Percentiles rank a stretch among this genome's conserved stretches.
These are phyloP conservation scores for Oceanodroma leucorhoa DNA, from an alignment of 2,797 vertebrate species.

Conservation along the genomic window DNA sequence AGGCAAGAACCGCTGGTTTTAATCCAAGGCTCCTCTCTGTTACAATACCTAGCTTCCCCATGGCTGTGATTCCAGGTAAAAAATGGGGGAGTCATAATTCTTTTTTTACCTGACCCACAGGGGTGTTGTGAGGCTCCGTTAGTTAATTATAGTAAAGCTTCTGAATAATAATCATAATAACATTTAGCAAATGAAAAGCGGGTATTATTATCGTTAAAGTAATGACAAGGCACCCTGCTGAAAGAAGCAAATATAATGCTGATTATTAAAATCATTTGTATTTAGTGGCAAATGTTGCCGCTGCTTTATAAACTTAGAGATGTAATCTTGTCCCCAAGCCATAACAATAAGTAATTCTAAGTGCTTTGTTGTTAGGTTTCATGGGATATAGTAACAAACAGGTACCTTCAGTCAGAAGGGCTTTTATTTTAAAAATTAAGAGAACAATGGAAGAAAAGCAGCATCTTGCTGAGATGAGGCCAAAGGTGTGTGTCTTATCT, in stretches of 20 bases:
- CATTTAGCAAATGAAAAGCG: constrained; percentile 59
- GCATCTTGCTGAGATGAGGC: not conserved
- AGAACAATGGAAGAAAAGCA: not conserved
- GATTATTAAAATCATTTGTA: constrained; percentile 70
- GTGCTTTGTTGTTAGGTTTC: constrained; percentile 32
- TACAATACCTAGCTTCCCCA: not conserved
- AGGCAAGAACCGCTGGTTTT: not conserved
- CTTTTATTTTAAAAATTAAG: not conserved
- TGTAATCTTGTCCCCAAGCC: constrained; percentile 43
- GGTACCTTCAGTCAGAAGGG: constrained; percentile 10
- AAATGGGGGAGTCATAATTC: not conserved
- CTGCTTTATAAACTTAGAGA: constrained; percentile 61
- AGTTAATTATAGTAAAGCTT: constrained; percentile 66
- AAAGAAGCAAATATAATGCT: constrained; percentile 57
- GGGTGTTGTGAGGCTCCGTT: constrained; percentile 44
- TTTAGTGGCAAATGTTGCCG: constrained; percentile 32
- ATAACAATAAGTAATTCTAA: constrained; percentile 50
- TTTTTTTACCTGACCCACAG: constrained; percentile 27
- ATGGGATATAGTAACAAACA: constrained; percentile 13
- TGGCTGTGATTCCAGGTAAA: not conserved
- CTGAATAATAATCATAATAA: constrained; percentile 67
- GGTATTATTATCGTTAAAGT: constrained; percentile 50
- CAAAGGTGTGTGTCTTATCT: not conserved
- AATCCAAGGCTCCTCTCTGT: not conserved
- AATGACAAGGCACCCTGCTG: constrained; percentile 62